A percentile compares a stretch with the other conserved stretches of the same genome.
Conservation (phyloP, 2,888 invertebrate species). For the Pseudeuparius sepicola region DNA sequence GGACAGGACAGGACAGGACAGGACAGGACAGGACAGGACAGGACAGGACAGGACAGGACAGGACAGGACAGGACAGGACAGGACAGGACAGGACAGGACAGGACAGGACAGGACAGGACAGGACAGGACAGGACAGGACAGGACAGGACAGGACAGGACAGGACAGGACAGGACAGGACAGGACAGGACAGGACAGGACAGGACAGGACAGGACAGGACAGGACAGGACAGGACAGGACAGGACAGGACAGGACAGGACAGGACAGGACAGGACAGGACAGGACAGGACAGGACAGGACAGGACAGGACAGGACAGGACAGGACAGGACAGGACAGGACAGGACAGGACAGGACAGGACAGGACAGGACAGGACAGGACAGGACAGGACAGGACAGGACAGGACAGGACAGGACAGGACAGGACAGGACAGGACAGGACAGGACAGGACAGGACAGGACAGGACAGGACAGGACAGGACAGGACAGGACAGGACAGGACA, state of each 20-base stretch:
- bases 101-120: constrained; percentile 15
- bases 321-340: constrained; percentile 3
- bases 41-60: constrained; percentile 16
- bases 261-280: constrained; percentile 1
- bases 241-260: constrained; percentile 1
- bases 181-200: constrained; percentile 14
- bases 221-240: constrained; percentile 3
- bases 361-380: constrained; percentile 3
- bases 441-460: constrained; percentile 3
- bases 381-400: constrained; percentile 3
- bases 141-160: constrained; percentile 15
- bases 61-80: constrained; percentile 15
- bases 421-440: constrained; percentile 3
- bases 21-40: constrained; percentile 16
- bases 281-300: constrained; percentile 12
- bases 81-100: constrained; percentile 15
- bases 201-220: constrained; percentile 14
- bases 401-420: constrained; percentile 3
- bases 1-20: constrained; percentile 15
- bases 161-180: constrained; percentile 14
- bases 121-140: constrained; percentile 15
- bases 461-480: no score
- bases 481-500: constrained; percentile 3
- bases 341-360: constrained; percentile 3
- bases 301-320: no score